A percentile compares a stretch with the other conserved stretches of the same genome.
Conservation (phyloP, 2,888 invertebrate genomes). For the Cantharis rufa region DNA sequence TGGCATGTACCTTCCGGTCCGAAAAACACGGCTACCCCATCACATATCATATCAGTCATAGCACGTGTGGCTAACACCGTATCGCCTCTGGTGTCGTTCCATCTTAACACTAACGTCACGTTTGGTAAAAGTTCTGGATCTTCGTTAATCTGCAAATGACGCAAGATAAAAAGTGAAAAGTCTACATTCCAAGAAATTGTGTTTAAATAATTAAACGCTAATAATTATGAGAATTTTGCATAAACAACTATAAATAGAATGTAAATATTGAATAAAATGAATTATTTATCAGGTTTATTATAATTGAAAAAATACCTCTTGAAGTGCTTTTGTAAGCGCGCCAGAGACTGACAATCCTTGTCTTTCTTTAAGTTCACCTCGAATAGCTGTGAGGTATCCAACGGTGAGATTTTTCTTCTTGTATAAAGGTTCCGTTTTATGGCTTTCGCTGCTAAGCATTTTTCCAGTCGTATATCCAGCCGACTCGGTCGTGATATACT, state of each 20-base stretch:
- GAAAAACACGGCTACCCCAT: slow-evolving; percentile 89
- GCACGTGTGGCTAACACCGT: slow-evolving; percentile 81
- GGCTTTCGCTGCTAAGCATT: slow-evolving; percentile 40
- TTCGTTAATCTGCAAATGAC: slow-evolving; percentile 68
- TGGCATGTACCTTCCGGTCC: slow-evolving; percentile 94
- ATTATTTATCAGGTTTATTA: not conserved
- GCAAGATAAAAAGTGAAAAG: not conserved
- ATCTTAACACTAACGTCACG: slow-evolving; percentile 72
- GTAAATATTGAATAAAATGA: not conserved
- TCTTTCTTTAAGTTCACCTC: slow-evolving; percentile 70
- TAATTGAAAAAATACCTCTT: slow-evolving; percentile 64
- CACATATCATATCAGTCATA: slow-evolving; percentile 89
- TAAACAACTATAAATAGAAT: not conserved
- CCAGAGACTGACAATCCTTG: slow-evolving; percentile 89
- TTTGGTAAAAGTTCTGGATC: slow-evolving; percentile 71
- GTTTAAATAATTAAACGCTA: not conserved
- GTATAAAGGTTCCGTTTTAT: slow-evolving; percentile 58
- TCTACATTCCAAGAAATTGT: not conserved
- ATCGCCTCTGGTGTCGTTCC: slow-evolving; percentile 86
- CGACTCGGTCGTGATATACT: slow-evolving; percentile 14
- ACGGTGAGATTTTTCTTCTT: slow-evolving; percentile 70
- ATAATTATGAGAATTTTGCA: not conserved
- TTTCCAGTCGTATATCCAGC: slow-evolving; percentile 16
- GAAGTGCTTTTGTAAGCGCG: slow-evolving; percentile 86
- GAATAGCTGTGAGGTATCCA: slow-evolving; percentile 85